These are phyloP conservation scores for Acipenser ruthenus DNA, from an alignment of 2,797 vertebrate species.

Conservation along the genomic window DNA sequence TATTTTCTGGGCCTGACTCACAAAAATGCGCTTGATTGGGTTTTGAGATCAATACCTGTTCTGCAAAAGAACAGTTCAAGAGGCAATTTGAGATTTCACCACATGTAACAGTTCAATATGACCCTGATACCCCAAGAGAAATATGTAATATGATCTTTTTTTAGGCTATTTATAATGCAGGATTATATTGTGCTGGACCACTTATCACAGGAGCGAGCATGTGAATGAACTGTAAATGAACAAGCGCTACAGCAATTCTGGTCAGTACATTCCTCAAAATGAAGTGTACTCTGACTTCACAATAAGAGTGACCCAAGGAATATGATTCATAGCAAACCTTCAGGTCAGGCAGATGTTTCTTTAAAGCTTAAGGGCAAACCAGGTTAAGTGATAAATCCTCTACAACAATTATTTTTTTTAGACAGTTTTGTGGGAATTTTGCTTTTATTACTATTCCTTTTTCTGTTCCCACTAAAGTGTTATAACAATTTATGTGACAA, in stretches of 20 bases:
- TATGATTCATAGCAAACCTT: too few species aligned
- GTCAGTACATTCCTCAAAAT: too few species aligned
- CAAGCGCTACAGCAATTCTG: too few species aligned
- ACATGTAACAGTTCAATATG: background rate
- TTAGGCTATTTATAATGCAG: background rate
- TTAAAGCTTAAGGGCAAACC: background rate
- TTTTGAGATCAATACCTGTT: conserved; percentile 11
- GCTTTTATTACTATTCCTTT: background rate
- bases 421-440: background rate
- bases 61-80: background rate
- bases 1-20: conserved; percentile 6
- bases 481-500: background rate
- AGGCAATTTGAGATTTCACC: background rate
- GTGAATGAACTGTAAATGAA: too few species aligned
- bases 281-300: too few species aligned
- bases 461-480: background rate
- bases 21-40: background rate
- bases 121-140: conserved; percentile 2
- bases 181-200: background rate
- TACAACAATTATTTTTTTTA: background rate
- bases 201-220: too few species aligned
- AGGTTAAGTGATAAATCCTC: background rate
- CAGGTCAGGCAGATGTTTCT: background rate
- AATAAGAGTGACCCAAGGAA: too few species aligned
- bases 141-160: background rate